phyloP scores from a whole-genome alignment of 2,888 invertebrate species.

The Plagiodera versicolora region DNA sequence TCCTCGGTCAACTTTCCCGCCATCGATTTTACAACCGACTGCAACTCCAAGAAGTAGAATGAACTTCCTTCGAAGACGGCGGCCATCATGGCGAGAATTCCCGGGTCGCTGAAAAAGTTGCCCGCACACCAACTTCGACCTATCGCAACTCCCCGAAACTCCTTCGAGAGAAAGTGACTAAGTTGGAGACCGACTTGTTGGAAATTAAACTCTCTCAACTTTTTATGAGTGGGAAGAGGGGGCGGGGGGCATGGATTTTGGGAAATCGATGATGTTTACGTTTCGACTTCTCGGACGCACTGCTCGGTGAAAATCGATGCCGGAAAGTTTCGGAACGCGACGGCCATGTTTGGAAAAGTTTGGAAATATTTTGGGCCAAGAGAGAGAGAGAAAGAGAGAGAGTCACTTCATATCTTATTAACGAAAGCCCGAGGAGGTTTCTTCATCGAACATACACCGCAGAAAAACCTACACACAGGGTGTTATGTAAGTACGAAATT shows the following conservation, averaged over 20 bases:
- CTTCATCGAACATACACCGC: background rate
- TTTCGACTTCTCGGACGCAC: conserved; percentile 37
- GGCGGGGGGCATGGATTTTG: conserved; percentile 54
- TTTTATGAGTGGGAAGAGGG: no score
- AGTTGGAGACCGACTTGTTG: conserved; percentile 49
- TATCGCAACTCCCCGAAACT: conserved; percentile 52
- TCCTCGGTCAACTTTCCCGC: conserved; percentile 45
- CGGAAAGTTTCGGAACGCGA: conserved; percentile 13
- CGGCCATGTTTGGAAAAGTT: conserved; percentile 28
- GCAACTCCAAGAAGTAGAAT: conserved; percentile 8
- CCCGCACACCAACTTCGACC: conserved; percentile 48
- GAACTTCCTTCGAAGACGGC: conserved; percentile 3
- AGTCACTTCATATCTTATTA: conserved; percentile 1
- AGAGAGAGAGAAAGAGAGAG: background rate
- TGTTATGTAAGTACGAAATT: background rate
- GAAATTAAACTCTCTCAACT: conserved; percentile 45
- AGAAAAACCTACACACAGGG: no score
- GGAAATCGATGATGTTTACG: conserved; percentile 54
- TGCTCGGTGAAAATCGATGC: conserved; percentile 15
- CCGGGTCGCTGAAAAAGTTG: conserved; percentile 11
- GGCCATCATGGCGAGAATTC: conserved; percentile 13
- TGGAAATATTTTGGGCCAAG: conserved; percentile 9
- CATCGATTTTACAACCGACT: conserved; percentile 49
- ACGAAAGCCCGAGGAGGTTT: background rate
- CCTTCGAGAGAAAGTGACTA: conserved; percentile 55